Percentiles rank a stretch among this genome's conserved stretches.
phyloP scores from a whole-genome alignment of 2,888 invertebrate genomes.

The Campopleginae sp. region DNA sequence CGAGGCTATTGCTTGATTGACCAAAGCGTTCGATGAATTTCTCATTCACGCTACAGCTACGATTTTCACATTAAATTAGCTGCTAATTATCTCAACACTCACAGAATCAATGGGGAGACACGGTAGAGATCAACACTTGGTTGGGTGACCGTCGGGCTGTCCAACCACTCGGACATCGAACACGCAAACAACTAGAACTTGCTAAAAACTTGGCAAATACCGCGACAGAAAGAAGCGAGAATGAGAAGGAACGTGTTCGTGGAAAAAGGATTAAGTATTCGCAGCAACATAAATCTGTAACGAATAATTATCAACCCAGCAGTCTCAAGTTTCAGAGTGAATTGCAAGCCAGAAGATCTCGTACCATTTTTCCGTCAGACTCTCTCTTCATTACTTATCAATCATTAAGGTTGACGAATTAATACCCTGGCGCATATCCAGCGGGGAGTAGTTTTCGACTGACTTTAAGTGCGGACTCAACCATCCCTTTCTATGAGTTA shows the following conservation, averaged over 20 bases:
- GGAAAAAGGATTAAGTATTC: neutral
- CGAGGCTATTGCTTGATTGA: conserved; percentile 2
- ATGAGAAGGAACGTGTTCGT: neutral
- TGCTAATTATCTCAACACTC: neutral
- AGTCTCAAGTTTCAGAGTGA: neutral
- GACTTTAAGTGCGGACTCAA: neutral
- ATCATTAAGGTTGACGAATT: conserved; percentile 7
- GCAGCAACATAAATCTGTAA: neutral
- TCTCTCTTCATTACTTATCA: conserved; percentile 2
- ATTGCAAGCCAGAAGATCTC: neutral
- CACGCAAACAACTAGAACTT: neutral
- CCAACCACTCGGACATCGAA: too few species aligned
- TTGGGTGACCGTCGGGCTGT: neutral
- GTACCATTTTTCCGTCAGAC: neutral
- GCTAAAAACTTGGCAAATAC: neutral
- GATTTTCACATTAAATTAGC: neutral
- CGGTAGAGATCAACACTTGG: neutral
- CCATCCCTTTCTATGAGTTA: neutral
- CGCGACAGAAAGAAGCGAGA: neutral
- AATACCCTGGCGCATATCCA: neutral
- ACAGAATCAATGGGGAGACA: neutral
- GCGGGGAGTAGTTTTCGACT: neutral
- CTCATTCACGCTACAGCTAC: neutral
- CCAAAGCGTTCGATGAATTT: neutral
- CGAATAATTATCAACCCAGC: neutral